Evolutionary conservation across 2,797 vertebrate species (phyloP).

Genomic region (Periophthalmus magnuspinnatus): DNA sequence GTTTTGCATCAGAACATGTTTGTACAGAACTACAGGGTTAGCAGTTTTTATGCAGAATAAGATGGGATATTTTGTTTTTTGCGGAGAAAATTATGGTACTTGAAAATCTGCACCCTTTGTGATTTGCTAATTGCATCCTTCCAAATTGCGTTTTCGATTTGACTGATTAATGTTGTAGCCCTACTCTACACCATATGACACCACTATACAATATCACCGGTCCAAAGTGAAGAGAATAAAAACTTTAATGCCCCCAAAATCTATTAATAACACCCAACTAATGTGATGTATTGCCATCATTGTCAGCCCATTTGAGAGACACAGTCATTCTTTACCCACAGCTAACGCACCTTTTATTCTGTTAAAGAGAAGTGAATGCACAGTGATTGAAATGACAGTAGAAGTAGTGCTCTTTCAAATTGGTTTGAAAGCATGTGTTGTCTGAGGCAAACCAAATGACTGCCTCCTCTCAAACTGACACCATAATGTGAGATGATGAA

Average conservation of each 20-base stretch:
- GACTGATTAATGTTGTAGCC: too few relatives aligned
- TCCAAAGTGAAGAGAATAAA: background rate
- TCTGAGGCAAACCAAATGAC: slow-evolving; percentile 31
- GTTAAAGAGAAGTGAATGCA: slow-evolving; percentile 14
- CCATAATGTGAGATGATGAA: slow-evolving; percentile 44
- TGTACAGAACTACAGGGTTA: too few relatives aligned
- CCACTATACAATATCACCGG: background rate
- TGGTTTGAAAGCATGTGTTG: slow-evolving; percentile 24
- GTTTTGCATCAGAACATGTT: too few relatives aligned
- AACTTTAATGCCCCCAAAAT: background rate
- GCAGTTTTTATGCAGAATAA: too few relatives aligned
- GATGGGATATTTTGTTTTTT: too few relatives aligned
- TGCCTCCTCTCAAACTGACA: slow-evolving; percentile 35
- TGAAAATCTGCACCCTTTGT: too few relatives aligned
- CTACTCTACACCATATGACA: too few relatives aligned
- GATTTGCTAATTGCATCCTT: too few relatives aligned
- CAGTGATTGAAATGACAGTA: slow-evolving; percentile 24
- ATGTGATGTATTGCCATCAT: background rate
- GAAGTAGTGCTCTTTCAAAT: slow-evolving; percentile 13
- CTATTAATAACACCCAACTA: slow-evolving; percentile 2
- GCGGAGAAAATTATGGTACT: too few relatives aligned
- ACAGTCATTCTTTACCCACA: slow-evolving; percentile 21
- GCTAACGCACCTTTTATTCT: slow-evolving; percentile 14
- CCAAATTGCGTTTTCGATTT: too few relatives aligned
- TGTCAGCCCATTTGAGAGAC: slow-evolving; percentile 6